These are phyloP conservation scores for Macrobrachium rosenbergii DNA, from an alignment of 1,140 invertebrate species.

Conservation along the genomic window DNA sequence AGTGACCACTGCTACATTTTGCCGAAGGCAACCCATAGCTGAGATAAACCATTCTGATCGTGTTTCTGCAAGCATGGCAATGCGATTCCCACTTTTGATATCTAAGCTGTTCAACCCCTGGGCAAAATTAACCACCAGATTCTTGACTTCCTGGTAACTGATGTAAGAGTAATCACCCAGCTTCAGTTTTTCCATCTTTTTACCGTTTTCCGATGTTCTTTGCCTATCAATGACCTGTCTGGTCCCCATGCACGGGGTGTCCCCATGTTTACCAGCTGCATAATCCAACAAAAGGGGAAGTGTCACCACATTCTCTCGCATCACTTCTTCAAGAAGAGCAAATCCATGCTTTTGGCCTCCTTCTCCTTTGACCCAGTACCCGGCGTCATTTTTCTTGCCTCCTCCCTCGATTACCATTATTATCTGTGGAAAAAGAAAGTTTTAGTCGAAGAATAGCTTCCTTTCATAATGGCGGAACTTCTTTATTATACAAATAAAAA, in stretches of 20 bases:
- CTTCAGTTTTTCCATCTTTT: conserved; percentile 61
- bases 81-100: conserved; percentile 68
- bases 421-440: conserved; percentile 8
- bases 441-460: not conserved
- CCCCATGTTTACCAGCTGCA: conserved; percentile 52
- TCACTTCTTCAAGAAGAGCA: conserved; percentile 35
- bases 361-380: conserved; percentile 59
- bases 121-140: conserved; percentile 69
- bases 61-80: conserved; percentile 73
- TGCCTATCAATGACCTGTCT: conserved; percentile 52
- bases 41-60: conserved; percentile 73
- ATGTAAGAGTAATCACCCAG: conserved; percentile 70
- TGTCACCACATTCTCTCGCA: conserved; percentile 41
- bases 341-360: conserved; percentile 58
- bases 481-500: no score
- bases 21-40: conserved; percentile 71
- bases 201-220: conserved; percentile 45
- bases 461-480: no score
- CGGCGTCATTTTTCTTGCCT: conserved; percentile 26
- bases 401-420: conserved; percentile 49
- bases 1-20: conserved; percentile 64
- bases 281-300: conserved; percentile 60
- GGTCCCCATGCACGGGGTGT: conserved; percentile 63
- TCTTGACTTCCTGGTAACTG: conserved; percentile 70
- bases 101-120: conserved; percentile 67